Evolutionary conservation across 2,797 vertebrate species (phyloP).

Genomic region (Enteromius afrohamiltoni): DNA sequence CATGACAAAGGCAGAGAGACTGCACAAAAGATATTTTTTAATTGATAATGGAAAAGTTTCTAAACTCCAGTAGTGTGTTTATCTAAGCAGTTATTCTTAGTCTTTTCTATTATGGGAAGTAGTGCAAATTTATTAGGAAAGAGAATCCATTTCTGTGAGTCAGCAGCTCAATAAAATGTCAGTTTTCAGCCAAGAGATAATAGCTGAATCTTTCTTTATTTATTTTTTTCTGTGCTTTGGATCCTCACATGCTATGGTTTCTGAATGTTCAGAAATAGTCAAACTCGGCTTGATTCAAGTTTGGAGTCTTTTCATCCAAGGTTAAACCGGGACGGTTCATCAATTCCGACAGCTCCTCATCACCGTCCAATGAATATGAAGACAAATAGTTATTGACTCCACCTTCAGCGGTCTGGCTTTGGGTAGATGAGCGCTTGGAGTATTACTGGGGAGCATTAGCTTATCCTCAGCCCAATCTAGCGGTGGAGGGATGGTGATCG

Average conservation of each 20-base stretch:
- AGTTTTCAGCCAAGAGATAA: slow-evolving; percentile 18
- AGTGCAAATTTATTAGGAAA: not conserved
- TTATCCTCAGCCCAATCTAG: slow-evolving; percentile 42
- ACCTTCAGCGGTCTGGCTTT: slow-evolving; percentile 32
- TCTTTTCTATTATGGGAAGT: not conserved
- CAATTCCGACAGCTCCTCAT: slow-evolving; percentile 6
- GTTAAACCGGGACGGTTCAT: slow-evolving; percentile 25
- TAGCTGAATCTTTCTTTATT: not conserved
- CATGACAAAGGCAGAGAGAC: not conserved
- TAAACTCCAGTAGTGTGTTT: not conserved
- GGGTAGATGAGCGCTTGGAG: slow-evolving; percentile 12
- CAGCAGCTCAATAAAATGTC: slow-evolving; percentile 5
- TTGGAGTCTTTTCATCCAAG: slow-evolving; percentile 22
- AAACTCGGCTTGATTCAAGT: not conserved
- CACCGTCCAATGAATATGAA: slow-evolving; percentile 38
- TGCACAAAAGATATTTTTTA: not conserved
- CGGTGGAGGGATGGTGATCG: slow-evolving; percentile 51
- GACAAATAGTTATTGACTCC: slow-evolving; percentile 46
- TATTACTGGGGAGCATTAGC: slow-evolving; percentile 46
- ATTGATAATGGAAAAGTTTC: not conserved
- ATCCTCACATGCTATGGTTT: not conserved
- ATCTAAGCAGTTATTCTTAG: not conserved
- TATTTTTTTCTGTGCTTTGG: not conserved
- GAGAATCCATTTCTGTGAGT: not conserved
- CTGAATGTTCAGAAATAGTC: not conserved